Evolutionary conservation across 1,140 invertebrate genomes (phyloP), one percentile per base, ranked within the genome.

Genomic region (Anthonomus grandis): DNA sequence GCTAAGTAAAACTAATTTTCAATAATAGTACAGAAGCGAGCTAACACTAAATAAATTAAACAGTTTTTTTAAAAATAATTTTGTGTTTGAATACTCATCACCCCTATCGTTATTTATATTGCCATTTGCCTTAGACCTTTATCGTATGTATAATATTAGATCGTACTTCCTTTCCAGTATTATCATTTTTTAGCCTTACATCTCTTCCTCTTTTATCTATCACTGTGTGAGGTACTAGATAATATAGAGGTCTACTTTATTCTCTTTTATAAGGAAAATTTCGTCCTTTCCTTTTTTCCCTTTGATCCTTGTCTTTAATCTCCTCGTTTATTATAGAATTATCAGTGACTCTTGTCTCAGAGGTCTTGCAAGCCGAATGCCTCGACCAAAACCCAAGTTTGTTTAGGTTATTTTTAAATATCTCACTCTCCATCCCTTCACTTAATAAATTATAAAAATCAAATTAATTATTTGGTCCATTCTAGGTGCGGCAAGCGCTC

Each of bases 401-500:
- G n/a, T n/a, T n/a, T n/a, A n/a, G n/a, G n/a, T n/a, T n/a, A n/a
- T n/a, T n/a, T n/a, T n/a, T n/a, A n/a, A n/a, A n/a, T n/a, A n/a
- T n/a, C n/a, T n/a, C n/a, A n/a, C n/a, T n/a, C n/a, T n/a, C n/a
- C n/a, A n/a, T n/a, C n/a, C n/a, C n/a, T n/a, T n/a, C n/a, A n/a
- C n/a, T n/a, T n/a, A n/a, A n/a, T n/a, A n/a, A n/a, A n/a, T n/a
- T n/a, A n/a, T n/a, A n/a, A n/a, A n/a, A n/a, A n/a, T n/a, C n/a
- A n/a, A n/a, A n/a, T n/a, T n/a, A n/a, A n/a, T n/a, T n/a, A n/a
- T n/a, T 23, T 23, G n/a, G 12, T 18, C 19, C 4, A 9, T 52
- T 52, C 18, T 44, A 59, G 57, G 76, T 71, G 70, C 74, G 50
- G 70, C 78, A 12, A 79, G 66, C 75, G 79, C 70, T 70, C 75